Evolutionary conservation across 2,888 invertebrate genomes (phyloP), one percentile per base, ranked within the genome.

Genomic region (Conops quadrifasciatus): DNA sequence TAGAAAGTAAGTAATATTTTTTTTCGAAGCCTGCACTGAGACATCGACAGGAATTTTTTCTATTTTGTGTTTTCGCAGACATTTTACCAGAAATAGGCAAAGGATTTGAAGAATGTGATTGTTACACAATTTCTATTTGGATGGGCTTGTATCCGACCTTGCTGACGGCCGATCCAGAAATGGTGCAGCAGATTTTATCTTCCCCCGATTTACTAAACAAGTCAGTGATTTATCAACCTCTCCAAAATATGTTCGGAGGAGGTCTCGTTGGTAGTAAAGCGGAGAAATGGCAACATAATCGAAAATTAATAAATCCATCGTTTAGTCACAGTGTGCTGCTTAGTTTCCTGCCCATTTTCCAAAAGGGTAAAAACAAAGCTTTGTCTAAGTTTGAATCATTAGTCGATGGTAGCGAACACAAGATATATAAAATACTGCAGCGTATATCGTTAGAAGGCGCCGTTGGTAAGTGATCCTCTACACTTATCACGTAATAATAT

Each of bases 121-220:
- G 56, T 7, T 26, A 69, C 19, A 75, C 72, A 0, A 63, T 76
- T n/a, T 72, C 71, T 64, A 36, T 76, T 26, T 77, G 77, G 77
- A 19, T 75, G 9, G 78, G 78, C 5, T 53, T 71, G 4, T 56
- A 73, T n/a, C 76, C 78, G 0, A 62, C 67, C 11, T 11, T 78
- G 13, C 19, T 77, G 9, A 75, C 76, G 2, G 64, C 70, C 0
- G 78, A 78, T 30, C 77, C 77, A 3, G 72, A 63, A 7, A 49
- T 76, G 2, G 71, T 74, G 21, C 75, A 77, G 60, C 71, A 74
- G 59, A 67, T 78, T 36, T 65, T 78, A 0, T 72, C 76, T 21
- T 76, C 77, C n/a, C 45, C 74, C 4, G 73, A 74, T 4, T 72
- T 77, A 16, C 56, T 79, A 2, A 72, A 77, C 47, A 79, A 77